Evolutionary conservation across 2,797 vertebrate genomes (phyloP), one percentile per base, ranked within the genome.

Genomic region (Acrocephalus scirpaceus): DNA sequence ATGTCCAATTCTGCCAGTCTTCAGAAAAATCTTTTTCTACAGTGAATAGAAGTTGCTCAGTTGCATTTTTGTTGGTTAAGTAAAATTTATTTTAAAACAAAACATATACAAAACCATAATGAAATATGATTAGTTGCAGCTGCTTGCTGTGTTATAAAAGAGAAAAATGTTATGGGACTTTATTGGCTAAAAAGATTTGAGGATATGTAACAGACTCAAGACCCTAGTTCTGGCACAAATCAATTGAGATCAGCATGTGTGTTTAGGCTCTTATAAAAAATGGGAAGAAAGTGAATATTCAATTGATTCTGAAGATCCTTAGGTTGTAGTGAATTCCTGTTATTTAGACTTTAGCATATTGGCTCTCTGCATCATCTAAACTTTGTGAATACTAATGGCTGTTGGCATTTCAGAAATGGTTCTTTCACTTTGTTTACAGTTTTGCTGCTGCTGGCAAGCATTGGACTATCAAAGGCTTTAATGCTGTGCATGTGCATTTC

Each of bases 121-220:
- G 64, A 78, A 90, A 91, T 90, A 92, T 69, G 3, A 93, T 84
- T 89, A 87, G 71, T 82, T 93, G 75, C 92, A 91, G 92, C 78
- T 95, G 89, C 60, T 66, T 92, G 57, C 38, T 88, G 22, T 70
- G 32, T 85, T 93, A 40, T 76, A 79, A 87, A 92, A 89, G 78
- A 92, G n/a, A 36, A 36, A 74, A 93, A 91, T 45, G 71, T 84
- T 23, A 5, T 67, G 47, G 45, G 36, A 78, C n/a, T 84, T 64
- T 61, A 17, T 60, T 92, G 65, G 50, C 64, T 76, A n/a, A 82
- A 77, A 75, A 73, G 38, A 81, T 88, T 4, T 75, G 42, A 86
- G 90, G 91, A 73, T 62, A 66, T 64, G n/a, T 62, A 54, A 54
- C 50, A 74, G 60, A 57, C 25, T 64, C 13, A 26, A 73, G 64